Base-by-base conservation (phyloP, 2,113 vertebrate genomes). In the Hypomesus transpacificus region DNA sequence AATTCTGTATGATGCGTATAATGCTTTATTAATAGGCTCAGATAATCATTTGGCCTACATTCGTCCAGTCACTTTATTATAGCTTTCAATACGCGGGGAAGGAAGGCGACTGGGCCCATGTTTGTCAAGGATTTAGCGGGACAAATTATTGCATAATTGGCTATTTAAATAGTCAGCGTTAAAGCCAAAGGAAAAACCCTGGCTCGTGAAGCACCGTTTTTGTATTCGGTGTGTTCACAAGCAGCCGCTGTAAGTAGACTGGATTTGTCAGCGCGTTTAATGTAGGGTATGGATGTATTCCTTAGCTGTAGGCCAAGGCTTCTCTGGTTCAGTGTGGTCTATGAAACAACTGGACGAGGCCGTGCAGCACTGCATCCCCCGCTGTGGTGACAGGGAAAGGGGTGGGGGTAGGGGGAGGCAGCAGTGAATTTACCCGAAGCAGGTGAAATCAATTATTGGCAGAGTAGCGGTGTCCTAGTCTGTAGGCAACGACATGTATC, bases 321-420 rank as follows among this genome's bases (percentile, higher is more conserved):
- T 24, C 53, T 20, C 17, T 26, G 39, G 57, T 1, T 21, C 20
- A 28, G 34, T 17, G 14, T 6, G 28, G 50, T 63, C 24, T 8
- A 3, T 28, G 14, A 51, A 31, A 20, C 11, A 11, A n/a, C 14
- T 21, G 26, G 8, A 50, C 14, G 20, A 11, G 56, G 6, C 60
- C 16, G 54, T 39, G 22, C 14, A 22, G 52, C 21, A 39, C 68
- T 51, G 68, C 60, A 60, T 73, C 61, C 52, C 62, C 14, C 9
- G 26, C 14, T 21, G 56, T 46, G 20, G 11, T 50, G 20, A 21
- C 20, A 24, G 63, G n/a, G 7, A n/a, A n/a, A n/a, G 21, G 60
- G 53, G 64, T 56, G 16, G 16, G 54, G n/a, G n/a, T 5, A 11
- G 67, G 65, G 64, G 34, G 69, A 54, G 59, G 11, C 4, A 22